Evolutionary conservation across 1,140 invertebrate species (phyloP).

Genomic region (Hestina assimilis): DNA sequence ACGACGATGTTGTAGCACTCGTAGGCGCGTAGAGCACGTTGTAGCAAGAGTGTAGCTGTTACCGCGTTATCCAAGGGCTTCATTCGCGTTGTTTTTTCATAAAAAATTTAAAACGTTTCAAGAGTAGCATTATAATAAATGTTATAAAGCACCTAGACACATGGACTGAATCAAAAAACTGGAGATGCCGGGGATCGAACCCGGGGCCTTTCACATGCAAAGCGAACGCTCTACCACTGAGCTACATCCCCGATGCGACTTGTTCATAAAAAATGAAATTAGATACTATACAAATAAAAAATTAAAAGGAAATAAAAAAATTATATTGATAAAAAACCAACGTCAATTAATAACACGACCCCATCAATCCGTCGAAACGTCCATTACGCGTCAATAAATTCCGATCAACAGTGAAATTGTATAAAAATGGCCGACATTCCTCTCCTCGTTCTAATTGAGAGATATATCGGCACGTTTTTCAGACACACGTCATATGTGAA

Average conservation of each 20-base stretch:
- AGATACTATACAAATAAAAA: too few species aligned
- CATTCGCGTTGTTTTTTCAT: too few species aligned
- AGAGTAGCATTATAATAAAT: too few species aligned
- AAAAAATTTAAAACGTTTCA: too few species aligned
- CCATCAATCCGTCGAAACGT: neutral
- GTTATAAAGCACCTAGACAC: too few species aligned
- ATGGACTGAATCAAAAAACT: too few species aligned
- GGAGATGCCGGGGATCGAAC: constrained; percentile 45
- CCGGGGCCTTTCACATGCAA: constrained; percentile 82
- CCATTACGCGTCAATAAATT: neutral
- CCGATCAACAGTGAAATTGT: neutral
- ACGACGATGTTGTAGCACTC: too few species aligned
- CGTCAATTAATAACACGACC: neutral
- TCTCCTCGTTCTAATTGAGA: constrained; percentile 1
- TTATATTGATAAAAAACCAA: neutral
- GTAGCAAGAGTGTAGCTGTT: too few species aligned
- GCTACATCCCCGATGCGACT: constrained; percentile 78
- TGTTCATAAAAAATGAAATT: too few species aligned
- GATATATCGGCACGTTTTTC: constrained; percentile 3
- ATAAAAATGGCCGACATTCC: neutral
- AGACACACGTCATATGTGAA: constrained; percentile 4
- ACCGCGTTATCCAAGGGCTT: too few species aligned
- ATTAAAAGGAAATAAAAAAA: too few species aligned
- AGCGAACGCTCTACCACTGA: constrained; percentile 93
- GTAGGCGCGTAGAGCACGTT: too few species aligned